These are phyloP conservation scores for Aplodontia rufa DNA, from an alignment of 2,113 vertebrate species.

Conservation along the genomic window DNA sequence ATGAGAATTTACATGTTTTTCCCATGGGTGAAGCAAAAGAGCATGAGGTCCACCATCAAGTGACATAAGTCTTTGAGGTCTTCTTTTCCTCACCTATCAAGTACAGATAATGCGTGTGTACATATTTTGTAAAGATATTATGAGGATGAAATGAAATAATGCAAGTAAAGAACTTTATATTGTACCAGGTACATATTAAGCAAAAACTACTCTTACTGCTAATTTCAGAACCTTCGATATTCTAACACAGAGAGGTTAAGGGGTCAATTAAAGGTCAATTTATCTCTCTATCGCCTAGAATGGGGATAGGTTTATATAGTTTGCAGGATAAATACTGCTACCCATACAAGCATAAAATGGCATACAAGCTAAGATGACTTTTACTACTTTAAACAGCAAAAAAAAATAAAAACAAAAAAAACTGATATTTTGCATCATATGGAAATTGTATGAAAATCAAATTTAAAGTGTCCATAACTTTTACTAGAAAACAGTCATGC, in stretches of 20 bases:
- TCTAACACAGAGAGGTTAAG: not conserved
- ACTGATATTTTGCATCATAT: not conserved
- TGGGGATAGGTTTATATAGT: not conserved
- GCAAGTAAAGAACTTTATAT: not conserved
- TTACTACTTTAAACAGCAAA: not conserved
- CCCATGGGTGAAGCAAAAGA: not conserved
- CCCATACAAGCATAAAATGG: too few species aligned
- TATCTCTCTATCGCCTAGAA: not conserved
- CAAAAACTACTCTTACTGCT: not conserved
- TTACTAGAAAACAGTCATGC: not conserved
- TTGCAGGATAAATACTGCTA: not conserved
- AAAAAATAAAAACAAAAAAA: not conserved
- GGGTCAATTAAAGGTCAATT: not conserved
- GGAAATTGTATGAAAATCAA: conserved; percentile 18
- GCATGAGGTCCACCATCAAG: not conserved
- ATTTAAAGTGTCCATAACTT: not conserved
- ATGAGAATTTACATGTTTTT: conserved; percentile 14
- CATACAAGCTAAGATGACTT: not conserved
- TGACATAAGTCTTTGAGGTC: not conserved
- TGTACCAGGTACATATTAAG: not conserved
- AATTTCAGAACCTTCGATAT: not conserved
- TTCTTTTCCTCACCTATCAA: not conserved
- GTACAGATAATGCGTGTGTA: not conserved
- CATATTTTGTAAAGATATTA: not conserved
- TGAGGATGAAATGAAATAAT: not conserved